Evolutionary conservation across 2,888 invertebrate genomes (phyloP).

Genomic region (Anagyrus pseudococci): DNA sequence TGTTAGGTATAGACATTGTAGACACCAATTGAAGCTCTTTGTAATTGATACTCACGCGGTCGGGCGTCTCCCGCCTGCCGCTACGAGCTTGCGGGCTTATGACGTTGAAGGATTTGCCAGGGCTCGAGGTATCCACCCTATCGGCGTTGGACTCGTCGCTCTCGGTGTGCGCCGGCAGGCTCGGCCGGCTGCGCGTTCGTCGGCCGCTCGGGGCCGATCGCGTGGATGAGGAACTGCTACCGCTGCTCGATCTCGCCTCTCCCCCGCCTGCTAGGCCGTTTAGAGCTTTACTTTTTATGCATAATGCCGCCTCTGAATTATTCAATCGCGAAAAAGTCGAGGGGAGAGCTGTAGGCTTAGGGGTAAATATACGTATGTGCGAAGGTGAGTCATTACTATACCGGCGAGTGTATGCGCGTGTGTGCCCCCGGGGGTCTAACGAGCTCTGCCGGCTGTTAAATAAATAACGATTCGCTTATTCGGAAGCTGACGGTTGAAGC

Average conservation of each 20-base stretch:
- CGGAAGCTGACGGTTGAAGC: too few relatives aligned
- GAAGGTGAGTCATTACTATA: too few relatives aligned
- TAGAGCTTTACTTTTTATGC: too few relatives aligned
- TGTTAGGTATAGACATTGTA: background rate
- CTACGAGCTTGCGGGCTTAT: conserved; percentile 18
- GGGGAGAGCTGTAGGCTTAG: too few relatives aligned
- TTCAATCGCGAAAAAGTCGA: too few relatives aligned
- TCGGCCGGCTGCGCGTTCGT: conserved; percentile 3
- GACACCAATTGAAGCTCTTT: background rate
- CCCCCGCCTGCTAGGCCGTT: conserved; percentile 7
- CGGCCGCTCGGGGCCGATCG: conserved; percentile 16
- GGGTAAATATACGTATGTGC: too few relatives aligned
- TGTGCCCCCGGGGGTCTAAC: too few relatives aligned
- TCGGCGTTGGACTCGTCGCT: conserved; percentile 20
- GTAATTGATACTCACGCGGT: conserved; percentile 14
- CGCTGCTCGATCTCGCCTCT: conserved; percentile 23
- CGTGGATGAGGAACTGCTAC: conserved; percentile 29
- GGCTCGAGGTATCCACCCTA: background rate
- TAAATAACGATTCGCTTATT: too few relatives aligned
- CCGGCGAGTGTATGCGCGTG: too few relatives aligned
- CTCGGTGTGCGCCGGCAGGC: conserved; percentile 14
- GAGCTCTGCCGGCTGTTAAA: too few relatives aligned
- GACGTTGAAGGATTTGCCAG: conserved; percentile 30
- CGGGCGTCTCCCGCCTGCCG: conserved; percentile 6
- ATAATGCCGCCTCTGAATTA: too few relatives aligned